Conservation (phyloP, 2,113 vertebrate species). For the Psittacara wagleri region DNA sequence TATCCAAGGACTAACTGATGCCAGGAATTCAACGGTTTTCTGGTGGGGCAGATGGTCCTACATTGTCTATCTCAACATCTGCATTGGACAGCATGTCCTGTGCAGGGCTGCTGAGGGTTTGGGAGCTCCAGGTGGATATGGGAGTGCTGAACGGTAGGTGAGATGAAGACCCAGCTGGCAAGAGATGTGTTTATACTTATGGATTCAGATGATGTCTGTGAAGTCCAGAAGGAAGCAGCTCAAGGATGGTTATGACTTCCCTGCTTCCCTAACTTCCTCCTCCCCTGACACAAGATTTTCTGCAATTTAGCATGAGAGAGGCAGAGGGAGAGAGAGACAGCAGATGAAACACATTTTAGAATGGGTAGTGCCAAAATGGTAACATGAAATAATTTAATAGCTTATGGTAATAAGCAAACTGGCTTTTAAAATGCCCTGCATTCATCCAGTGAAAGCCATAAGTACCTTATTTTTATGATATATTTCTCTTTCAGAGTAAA, state of each 20-base stretch:
- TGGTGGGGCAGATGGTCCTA: background rate
- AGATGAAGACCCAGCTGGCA: background rate
- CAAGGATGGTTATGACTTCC: background rate
- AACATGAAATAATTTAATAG: background rate
- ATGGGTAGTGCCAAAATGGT: background rate
- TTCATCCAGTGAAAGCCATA: background rate
- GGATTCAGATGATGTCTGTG: background rate
- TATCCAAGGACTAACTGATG: background rate
- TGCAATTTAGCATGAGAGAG: background rate
- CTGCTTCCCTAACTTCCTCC: background rate
- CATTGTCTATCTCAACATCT: fast-evolving
- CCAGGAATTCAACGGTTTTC: background rate
- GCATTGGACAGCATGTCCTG: background rate
- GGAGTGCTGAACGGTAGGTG: background rate
- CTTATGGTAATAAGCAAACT: background rate
- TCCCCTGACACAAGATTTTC: background rate
- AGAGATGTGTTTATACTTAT: background rate
- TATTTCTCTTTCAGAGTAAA: background rate
- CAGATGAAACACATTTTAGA: background rate
- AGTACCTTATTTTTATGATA: background rate
- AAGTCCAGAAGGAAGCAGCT: background rate
- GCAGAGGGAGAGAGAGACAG: background rate
- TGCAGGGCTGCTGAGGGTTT: background rate
- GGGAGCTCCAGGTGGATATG: background rate
- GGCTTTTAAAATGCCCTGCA: background rate